phyloP scores from a whole-genome alignment of 2,888 invertebrate genomes.

The Slavum lentiscoides region DNA sequence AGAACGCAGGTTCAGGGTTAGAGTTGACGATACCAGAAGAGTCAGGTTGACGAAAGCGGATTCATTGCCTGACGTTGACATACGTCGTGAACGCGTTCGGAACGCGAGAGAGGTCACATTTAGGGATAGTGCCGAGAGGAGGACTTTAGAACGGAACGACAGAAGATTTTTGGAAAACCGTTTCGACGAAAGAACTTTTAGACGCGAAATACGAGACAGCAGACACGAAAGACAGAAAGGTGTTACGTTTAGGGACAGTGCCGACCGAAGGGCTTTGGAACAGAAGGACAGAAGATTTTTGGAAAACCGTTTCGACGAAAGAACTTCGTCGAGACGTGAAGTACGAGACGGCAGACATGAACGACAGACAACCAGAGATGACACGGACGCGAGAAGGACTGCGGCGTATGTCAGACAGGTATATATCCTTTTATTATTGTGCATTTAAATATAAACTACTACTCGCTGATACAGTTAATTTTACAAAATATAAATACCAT shows the following conservation, averaged over 20 bases:
- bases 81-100: conserved; percentile 10
- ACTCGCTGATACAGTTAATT: not conserved
- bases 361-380: not conserved
- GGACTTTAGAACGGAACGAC: conserved; percentile 9
- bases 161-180: conserved; percentile 16
- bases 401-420: conserved; percentile 12
- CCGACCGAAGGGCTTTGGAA: conserved; percentile 5
- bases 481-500: not conserved
- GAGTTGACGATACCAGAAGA: conserved; percentile 17
- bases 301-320: conserved; percentile 5
- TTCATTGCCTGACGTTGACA: conserved; percentile 30
- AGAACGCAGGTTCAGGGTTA: conserved; percentile 2
- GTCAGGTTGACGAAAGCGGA: conserved; percentile 19
- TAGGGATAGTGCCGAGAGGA: not conserved
- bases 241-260: not conserved
- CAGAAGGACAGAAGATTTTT: conserved; percentile 10
- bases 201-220: conserved; percentile 16
- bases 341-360: conserved; percentile 11
- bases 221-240: conserved; percentile 9
- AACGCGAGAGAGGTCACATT: conserved; percentile 8
- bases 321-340: conserved; percentile 9
- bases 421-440: not conserved
- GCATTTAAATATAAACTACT: not conserved
- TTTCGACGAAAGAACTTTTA: conserved; percentile 5
- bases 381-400: not conserved